These are phyloP conservation scores for Ailuropoda melanoleuca DNA, from an alignment of 2,113 vertebrate species.

Conservation along the genomic window DNA sequence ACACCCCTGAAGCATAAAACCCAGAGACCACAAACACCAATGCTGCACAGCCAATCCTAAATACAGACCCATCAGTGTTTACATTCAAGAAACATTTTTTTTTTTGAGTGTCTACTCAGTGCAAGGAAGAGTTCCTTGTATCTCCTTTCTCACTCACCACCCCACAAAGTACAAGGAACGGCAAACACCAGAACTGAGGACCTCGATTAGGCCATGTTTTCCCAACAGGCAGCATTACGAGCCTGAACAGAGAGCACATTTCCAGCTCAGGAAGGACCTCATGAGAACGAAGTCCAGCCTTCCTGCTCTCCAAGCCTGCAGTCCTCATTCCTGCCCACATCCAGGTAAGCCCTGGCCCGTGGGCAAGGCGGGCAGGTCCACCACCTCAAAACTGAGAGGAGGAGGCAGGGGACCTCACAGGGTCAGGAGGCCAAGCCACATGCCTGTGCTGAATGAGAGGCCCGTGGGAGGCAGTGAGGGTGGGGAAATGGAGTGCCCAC, in stretches of 20 bases:
- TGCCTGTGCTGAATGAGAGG: neutral
- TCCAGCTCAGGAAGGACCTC: neutral
- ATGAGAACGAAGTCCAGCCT: neutral
- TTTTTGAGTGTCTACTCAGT: neutral
- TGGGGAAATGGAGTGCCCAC: fast-evolving
- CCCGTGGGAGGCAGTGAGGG: fast-evolving
- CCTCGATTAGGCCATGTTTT: neutral
- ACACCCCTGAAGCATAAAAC: neutral
- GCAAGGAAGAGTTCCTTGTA: neutral
- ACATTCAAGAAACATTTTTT: neutral
- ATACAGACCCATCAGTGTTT: neutral
- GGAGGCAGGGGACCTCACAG: neutral
- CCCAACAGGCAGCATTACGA: neutral
- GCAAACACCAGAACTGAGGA: neutral
- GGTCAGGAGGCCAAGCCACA: neutral
- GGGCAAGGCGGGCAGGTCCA: neutral
- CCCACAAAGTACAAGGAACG: neutral
- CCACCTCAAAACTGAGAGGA: neutral
- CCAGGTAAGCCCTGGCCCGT: neutral
- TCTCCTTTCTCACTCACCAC: neutral
- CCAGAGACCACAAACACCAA: neutral
- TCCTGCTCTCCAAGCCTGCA: neutral
- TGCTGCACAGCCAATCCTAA: neutral
- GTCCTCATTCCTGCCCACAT: neutral
- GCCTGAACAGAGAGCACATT: too few relatives aligned